Evolutionary conservation across 1,140 invertebrate genomes (phyloP).

Genomic region (Pantala flavescens): DNA sequence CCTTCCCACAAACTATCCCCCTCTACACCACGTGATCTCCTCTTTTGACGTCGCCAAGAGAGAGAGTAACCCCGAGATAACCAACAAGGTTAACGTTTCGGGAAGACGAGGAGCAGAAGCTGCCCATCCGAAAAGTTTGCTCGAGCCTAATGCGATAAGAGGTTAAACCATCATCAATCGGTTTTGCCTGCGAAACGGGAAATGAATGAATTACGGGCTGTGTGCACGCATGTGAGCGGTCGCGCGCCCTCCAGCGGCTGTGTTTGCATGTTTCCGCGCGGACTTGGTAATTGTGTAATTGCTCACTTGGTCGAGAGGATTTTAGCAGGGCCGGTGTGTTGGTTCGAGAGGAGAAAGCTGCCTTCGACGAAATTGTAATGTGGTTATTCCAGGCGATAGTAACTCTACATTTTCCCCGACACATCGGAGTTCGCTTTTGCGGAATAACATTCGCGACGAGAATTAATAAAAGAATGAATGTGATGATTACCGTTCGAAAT

Average conservation of each 20-base stretch:
- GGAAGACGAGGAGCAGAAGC: not conserved
- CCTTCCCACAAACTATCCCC: not conserved
- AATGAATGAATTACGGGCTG: not conserved
- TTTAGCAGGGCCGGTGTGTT: not conserved
- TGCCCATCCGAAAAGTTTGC: slow-evolving; percentile 3
- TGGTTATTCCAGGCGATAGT: too few species aligned
- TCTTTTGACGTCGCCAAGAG: too few species aligned
- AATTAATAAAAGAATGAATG: too few species aligned
- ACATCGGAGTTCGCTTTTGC: too few species aligned
- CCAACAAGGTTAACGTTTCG: not conserved
- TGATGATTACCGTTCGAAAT: too few species aligned
- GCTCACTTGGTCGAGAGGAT: not conserved
- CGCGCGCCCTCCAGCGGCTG: not conserved
- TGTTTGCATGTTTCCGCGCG: not conserved
- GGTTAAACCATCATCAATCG: slow-evolving; percentile 9
- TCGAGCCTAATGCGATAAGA: slow-evolving; percentile 5
- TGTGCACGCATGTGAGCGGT: not conserved
- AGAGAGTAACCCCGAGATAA: not conserved
- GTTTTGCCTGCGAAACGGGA: slow-evolving; percentile 7
- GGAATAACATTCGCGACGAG: too few species aligned
- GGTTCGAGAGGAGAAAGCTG: too few species aligned
- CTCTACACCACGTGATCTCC: not conserved
- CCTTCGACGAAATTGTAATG: too few species aligned
- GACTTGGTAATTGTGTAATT: slow-evolving; percentile 3
- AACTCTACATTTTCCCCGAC: too few species aligned